phyloP scores from a whole-genome alignment of 2,797 vertebrate species.

The Dallia pectoralis region DNA sequence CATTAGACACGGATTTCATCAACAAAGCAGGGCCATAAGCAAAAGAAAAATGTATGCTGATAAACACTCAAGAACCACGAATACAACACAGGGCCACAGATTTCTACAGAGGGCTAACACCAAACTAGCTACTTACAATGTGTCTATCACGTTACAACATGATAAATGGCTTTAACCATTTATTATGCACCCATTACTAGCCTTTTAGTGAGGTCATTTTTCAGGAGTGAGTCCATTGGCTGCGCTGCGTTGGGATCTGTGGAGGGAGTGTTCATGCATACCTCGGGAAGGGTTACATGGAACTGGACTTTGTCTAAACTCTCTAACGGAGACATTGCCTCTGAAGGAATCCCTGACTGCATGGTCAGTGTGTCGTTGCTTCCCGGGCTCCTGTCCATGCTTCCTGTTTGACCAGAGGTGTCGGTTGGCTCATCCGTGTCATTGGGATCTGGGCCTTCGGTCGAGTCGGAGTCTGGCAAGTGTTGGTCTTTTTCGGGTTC shows the following conservation, averaged over 20 bases:
- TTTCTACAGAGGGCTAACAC: not conserved
- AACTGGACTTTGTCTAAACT: slow-evolving; percentile 44
- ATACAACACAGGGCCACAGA: not conserved
- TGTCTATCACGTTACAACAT: slow-evolving; percentile 56
- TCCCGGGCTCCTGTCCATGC: slow-evolving; percentile 36
- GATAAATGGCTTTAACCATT: slow-evolving; percentile 83
- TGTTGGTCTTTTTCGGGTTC: slow-evolving; percentile 55
- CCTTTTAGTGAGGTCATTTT: slow-evolving; percentile 80
- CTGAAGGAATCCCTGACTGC: slow-evolving; percentile 49
- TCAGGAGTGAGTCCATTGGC: slow-evolving; percentile 57
- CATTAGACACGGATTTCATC: not conserved
- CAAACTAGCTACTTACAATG: slow-evolving; percentile 6
- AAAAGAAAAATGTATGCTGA: not conserved
- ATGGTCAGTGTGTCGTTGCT: slow-evolving; percentile 53
- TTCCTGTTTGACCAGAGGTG: slow-evolving; percentile 60
- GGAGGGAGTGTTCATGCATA: slow-evolving; percentile 24
- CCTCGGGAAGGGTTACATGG: slow-evolving; percentile 36
- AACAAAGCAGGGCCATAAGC: not conserved
- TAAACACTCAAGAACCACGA: slow-evolving; percentile 9
- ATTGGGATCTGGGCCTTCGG: slow-evolving; percentile 66
- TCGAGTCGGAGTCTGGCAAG: slow-evolving; percentile 62
- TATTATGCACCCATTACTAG: slow-evolving; percentile 84
- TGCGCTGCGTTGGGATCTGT: slow-evolving; percentile 47
- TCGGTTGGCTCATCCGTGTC: slow-evolving; percentile 64
- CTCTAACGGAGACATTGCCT: slow-evolving; percentile 47